A percentile compares a stretch with the other conserved stretches of the same genome.
Evolutionary conservation across 2,888 invertebrate species (phyloP).

Genomic region (Euplexia lucipara): DNA sequence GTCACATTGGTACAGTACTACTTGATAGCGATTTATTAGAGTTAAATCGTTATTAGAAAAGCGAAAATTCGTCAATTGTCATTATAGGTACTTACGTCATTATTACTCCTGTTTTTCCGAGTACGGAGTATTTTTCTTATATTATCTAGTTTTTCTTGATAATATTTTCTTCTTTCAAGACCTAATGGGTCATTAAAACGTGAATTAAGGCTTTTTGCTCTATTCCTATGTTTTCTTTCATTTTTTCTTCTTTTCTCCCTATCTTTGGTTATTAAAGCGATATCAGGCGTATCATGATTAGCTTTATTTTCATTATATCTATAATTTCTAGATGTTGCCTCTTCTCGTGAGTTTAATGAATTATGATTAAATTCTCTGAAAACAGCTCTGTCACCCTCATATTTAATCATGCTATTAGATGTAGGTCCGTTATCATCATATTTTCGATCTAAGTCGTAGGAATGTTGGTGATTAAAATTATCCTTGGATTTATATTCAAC

Average conservation of each 20-base stretch:
- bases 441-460: constrained; percentile 32
- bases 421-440: constrained; percentile 17
- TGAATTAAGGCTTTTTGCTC: constrained; percentile 44
- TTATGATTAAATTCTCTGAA: constrained; percentile 24
- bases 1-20: no score
- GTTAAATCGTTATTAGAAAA: neutral
- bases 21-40: no score
- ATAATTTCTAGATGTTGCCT: constrained; percentile 24
- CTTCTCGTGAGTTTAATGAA: constrained; percentile 36
- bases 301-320: constrained; percentile 34
- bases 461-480: constrained; percentile 39
- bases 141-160: constrained; percentile 79
- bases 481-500: constrained; percentile 20
- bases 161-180: constrained; percentile 77
- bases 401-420: constrained; percentile 35
- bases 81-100: constrained; percentile 68
- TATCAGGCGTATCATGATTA: constrained; percentile 19
- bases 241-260: constrained; percentile 43
- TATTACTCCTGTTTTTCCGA: constrained; percentile 60
- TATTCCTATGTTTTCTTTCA: constrained; percentile 47
- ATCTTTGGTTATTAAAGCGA: constrained; percentile 15
- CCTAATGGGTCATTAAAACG: constrained; percentile 67
- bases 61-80: no score
- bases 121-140: constrained; percentile 72
- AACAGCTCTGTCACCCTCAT: constrained; percentile 4